These are phyloP conservation scores for Limnephilus rhombicus DNA, from an alignment of 2,888 invertebrate species.

Conservation along the genomic window DNA sequence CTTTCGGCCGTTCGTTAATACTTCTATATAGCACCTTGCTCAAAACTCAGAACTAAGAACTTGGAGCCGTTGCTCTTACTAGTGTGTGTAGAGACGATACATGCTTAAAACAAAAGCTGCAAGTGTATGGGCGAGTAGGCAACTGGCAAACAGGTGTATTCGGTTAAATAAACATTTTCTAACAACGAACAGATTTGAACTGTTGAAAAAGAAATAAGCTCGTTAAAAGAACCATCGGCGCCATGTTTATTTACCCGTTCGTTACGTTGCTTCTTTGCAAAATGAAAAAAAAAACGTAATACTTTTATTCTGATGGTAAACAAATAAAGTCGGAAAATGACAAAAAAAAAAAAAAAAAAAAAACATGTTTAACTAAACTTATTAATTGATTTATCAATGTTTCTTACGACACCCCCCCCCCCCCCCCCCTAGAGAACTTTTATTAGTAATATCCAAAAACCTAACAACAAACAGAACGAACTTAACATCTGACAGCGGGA, in stretches of 20 bases:
- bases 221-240: background rate
- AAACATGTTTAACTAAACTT: background rate
- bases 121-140: background rate
- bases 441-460: background rate
- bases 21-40: slow-evolving; percentile 27
- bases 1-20: slow-evolving; percentile 10
- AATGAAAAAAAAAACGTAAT: background rate
- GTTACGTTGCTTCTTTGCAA: background rate
- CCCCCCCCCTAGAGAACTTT: background rate
- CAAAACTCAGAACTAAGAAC: background rate
- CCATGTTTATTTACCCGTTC: background rate
- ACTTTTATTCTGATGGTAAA: background rate
- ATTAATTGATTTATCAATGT: background rate
- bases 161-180: background rate
- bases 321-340: background rate
- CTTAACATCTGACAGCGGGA: no score
- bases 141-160: background rate
- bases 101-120: slow-evolving; percentile 11
- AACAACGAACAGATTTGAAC: background rate
- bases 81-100: background rate
- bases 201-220: background rate
- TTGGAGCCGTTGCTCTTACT: background rate
- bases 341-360: no score
- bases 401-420: no score
- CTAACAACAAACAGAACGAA: no score